Percentiles rank a stretch among this genome's conserved stretches.
phyloP scores from a whole-genome alignment of 2,888 invertebrate genomes.

The Ichneumoninae sp. region DNA sequence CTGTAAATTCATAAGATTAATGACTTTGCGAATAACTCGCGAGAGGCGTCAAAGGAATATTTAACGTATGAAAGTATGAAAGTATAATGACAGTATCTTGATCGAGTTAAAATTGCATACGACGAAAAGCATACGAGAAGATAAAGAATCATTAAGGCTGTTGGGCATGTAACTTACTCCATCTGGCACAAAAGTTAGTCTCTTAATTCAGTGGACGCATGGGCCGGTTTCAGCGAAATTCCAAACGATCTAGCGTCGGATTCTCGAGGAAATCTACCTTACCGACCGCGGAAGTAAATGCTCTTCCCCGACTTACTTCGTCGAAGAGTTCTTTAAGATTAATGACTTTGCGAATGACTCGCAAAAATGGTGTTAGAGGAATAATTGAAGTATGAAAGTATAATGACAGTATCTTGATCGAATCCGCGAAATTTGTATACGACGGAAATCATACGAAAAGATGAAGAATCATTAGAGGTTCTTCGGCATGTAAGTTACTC shows the following conservation, averaged over 20 bases:
- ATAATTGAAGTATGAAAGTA: neutral
- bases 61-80: neutral
- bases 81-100: neutral
- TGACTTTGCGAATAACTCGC: neutral
- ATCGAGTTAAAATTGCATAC: neutral
- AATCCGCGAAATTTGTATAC: neutral
- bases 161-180: conserved; percentile 10
- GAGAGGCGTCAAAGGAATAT: neutral
- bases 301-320: neutral
- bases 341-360: neutral
- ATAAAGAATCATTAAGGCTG: neutral
- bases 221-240: neutral
- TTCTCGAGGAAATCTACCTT: neutral
- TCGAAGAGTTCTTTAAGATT: neutral
- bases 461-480: neutral
- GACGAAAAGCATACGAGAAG: neutral
- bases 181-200: conserved; percentile 2
- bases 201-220: neutral
- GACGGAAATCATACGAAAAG: neutral
- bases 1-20: neutral
- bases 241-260: neutral
- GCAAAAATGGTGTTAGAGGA: neutral
- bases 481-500: neutral
- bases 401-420: neutral
- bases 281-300: neutral